Conservation (phyloP, 2,888 invertebrate species). For the Drosophila anceps region DNA sequence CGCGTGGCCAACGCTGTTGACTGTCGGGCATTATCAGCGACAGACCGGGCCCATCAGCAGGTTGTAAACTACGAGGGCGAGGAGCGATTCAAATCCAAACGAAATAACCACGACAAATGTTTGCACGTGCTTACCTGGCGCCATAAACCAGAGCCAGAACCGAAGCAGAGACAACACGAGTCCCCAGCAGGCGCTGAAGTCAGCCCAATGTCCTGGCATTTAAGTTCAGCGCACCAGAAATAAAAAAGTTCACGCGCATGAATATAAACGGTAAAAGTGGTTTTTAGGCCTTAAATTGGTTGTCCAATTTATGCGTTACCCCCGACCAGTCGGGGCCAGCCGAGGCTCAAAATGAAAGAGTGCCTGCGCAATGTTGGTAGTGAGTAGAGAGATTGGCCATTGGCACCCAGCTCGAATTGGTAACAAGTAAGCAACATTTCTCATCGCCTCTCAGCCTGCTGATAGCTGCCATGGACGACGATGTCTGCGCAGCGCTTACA, state of each 20-base stretch:
- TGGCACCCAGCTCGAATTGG: constrained; percentile 37
- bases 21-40: constrained; percentile 67
- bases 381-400: constrained; percentile 52
- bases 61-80: constrained; percentile 69
- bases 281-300: constrained; percentile 80
- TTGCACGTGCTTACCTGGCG: constrained; percentile 77
- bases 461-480: constrained; percentile 59
- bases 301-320: constrained; percentile 78
- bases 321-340: constrained; percentile 7
- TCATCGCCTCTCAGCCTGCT: constrained; percentile 52
- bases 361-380: constrained; percentile 36
- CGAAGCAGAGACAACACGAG: constrained; percentile 14
- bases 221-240: constrained; percentile 54
- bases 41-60: constrained; percentile 63
- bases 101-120: constrained; percentile 79
- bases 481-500: constrained; percentile 53
- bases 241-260: constrained; percentile 52
- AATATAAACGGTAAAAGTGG: constrained; percentile 78
- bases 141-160: constrained; percentile 66
- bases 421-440: constrained; percentile 68
- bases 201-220: constrained; percentile 58
- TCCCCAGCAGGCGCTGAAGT: constrained; percentile 47
- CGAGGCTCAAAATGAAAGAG: constrained; percentile 13
- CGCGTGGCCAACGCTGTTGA: constrained; percentile 62
- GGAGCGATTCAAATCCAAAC: constrained; percentile 76